These are phyloP conservation scores for Prionailurus viverrinus DNA, from an alignment of 2,113 vertebrate genomes.

Conservation along the genomic window DNA sequence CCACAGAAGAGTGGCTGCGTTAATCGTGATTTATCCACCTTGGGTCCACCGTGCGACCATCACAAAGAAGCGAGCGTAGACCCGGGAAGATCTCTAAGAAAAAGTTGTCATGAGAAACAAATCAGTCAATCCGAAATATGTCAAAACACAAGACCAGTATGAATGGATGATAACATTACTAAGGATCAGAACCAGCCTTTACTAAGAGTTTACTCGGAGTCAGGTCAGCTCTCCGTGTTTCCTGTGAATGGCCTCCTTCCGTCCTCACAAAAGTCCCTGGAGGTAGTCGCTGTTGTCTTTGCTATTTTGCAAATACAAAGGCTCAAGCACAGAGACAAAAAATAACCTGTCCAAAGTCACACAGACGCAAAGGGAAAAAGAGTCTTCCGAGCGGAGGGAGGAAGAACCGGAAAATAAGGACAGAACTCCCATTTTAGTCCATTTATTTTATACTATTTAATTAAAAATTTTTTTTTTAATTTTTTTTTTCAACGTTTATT, in stretches of 20 bases:
- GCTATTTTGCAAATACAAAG: background rate
- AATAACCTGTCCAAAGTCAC: background rate
- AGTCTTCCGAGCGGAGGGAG: background rate
- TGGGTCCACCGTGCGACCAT: background rate
- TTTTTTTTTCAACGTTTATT: no score
- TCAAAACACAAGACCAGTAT: background rate
- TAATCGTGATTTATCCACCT: background rate
- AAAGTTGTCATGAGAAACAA: background rate
- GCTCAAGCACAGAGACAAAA: background rate
- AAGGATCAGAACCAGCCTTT: background rate
- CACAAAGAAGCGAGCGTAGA: background rate
- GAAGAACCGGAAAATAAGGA: background rate
- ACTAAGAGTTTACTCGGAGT: background rate
- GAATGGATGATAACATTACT: background rate
- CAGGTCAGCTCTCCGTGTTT: background rate
- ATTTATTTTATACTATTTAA: background rate
- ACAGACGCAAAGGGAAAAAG: background rate
- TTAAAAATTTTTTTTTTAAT: background rate
- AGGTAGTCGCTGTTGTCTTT: background rate
- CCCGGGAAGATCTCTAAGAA: background rate
- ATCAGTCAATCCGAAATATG: background rate
- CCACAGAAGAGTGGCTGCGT: background rate
- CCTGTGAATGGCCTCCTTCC: background rate
- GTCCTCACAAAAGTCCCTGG: background rate
- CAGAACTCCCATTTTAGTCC: background rate